These are phyloP conservation scores for Sigmodon hispidus DNA, from an alignment of 2,113 vertebrate species.

Conservation along the genomic window DNA sequence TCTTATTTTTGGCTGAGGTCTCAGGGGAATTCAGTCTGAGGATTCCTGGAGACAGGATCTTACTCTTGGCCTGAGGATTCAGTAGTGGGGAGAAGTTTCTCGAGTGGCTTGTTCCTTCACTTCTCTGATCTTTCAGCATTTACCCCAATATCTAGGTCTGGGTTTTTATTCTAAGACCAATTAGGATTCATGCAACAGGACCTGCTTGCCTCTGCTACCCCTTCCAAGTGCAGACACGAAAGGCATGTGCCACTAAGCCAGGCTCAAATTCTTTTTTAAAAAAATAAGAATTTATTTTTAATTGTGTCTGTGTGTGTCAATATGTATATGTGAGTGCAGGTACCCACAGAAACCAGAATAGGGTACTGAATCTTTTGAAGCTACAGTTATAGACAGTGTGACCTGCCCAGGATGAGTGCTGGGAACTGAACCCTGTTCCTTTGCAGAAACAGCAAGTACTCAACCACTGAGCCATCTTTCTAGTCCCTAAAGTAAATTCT, in stretches of 20 bases:
- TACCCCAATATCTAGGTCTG: too few relatives aligned
- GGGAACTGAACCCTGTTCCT: not conserved
- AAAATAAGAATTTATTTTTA: not conserved
- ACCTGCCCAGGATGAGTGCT: not conserved
- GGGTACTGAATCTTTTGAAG: not conserved
- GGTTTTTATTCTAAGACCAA: too few relatives aligned
- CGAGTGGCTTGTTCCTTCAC: too few relatives aligned
- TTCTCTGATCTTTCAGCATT: too few relatives aligned
- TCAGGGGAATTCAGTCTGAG: too few relatives aligned
- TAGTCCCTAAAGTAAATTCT: not conserved
- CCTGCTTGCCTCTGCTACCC: not conserved
- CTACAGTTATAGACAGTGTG: not conserved
- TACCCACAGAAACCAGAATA: too few relatives aligned
- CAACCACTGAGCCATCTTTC: not conserved
- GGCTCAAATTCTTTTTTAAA: not conserved
- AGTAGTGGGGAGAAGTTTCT: too few relatives aligned
- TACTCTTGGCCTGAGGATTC: too few relatives aligned
- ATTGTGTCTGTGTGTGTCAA: not conserved
- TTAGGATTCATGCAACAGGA: too few relatives aligned
- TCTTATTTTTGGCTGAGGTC: too few relatives aligned
- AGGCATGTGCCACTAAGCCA: not conserved
- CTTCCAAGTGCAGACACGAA: too few relatives aligned
- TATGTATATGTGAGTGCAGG: not conserved
- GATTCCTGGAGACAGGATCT: too few relatives aligned
- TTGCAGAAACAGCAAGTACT: not conserved